A percentile compares a stretch with the other conserved stretches of the same genome.
These are phyloP conservation scores for Chironomus tentans DNA, from an alignment of 2,888 invertebrate species.

Conservation along the genomic window DNA sequence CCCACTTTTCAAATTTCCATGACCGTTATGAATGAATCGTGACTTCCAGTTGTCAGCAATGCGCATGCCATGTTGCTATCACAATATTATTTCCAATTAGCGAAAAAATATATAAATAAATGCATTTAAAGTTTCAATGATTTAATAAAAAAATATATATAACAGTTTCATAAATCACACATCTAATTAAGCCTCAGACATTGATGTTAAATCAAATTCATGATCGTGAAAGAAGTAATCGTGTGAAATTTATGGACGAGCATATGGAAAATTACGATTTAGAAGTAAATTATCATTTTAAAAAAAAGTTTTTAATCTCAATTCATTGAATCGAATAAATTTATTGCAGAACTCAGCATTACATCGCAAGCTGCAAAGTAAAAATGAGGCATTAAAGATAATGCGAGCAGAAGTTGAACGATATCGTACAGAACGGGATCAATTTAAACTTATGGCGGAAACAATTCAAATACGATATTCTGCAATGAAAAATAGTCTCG, in stretches of 20 bases:
- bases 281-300: constrained; percentile 35
- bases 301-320: background rate
- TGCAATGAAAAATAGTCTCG: constrained; percentile 42
- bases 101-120: background rate
- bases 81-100: background rate
- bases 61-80: background rate
- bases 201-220: background rate
- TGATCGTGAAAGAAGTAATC: constrained; percentile 28
- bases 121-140: background rate
- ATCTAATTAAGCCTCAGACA: background rate
- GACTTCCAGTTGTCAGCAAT: background rate
- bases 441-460: constrained; percentile 70
- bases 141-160: background rate
- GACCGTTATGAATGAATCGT: background rate
- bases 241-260: constrained; percentile 38
- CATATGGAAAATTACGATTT: constrained; percentile 43
- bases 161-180: background rate
- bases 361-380: constrained; percentile 67
- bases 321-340: constrained; percentile 26
- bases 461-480: constrained; percentile 54
- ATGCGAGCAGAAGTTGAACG: constrained; percentile 68
- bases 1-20: background rate
- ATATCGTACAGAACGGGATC: constrained; percentile 69
- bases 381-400: constrained; percentile 71
- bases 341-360: constrained; percentile 50